phyloP scores from a whole-genome alignment of 2,113 vertebrate genomes.

The Ictidomys tridecemlineatus region DNA sequence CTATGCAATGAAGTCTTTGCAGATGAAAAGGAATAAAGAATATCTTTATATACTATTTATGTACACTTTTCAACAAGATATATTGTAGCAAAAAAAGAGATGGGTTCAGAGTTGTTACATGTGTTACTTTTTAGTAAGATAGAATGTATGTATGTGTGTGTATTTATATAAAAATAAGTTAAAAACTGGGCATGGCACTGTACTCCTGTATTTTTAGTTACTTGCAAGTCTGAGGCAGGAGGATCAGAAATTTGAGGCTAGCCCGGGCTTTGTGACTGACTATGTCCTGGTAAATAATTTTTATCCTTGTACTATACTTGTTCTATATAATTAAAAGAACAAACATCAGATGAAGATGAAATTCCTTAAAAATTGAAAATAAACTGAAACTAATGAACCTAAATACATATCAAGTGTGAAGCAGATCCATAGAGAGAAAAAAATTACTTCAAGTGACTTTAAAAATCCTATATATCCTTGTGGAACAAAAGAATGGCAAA shows the following conservation, averaged over 20 bases:
- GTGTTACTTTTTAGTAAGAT: background rate
- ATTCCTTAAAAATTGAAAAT: slow-evolving; percentile 54
- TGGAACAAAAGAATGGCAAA: background rate
- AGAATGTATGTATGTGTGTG: background rate
- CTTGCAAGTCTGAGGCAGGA: background rate
- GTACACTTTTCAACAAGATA: background rate
- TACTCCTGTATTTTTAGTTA: background rate
- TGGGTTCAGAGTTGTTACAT: background rate
- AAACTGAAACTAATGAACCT: background rate
- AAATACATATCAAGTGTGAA: background rate
- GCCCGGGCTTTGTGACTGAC: background rate
- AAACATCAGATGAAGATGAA: slow-evolving; percentile 20
- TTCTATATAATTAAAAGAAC: slow-evolving; percentile 37
- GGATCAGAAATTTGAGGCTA: background rate
- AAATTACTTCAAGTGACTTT: slow-evolving; percentile 50
- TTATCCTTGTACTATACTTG: background rate
- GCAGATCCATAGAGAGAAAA: background rate
- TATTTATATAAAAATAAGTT: background rate
- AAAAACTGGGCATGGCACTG: background rate
- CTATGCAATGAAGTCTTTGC: background rate
- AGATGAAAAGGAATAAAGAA: slow-evolving; percentile 35
- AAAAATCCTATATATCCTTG: background rate
- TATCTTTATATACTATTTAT: background rate
- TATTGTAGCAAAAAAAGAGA: background rate
- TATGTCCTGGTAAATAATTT: background rate